Conservation (phyloP, 2,113 vertebrate species). For the Craseonycteris thonglongyai region DNA sequence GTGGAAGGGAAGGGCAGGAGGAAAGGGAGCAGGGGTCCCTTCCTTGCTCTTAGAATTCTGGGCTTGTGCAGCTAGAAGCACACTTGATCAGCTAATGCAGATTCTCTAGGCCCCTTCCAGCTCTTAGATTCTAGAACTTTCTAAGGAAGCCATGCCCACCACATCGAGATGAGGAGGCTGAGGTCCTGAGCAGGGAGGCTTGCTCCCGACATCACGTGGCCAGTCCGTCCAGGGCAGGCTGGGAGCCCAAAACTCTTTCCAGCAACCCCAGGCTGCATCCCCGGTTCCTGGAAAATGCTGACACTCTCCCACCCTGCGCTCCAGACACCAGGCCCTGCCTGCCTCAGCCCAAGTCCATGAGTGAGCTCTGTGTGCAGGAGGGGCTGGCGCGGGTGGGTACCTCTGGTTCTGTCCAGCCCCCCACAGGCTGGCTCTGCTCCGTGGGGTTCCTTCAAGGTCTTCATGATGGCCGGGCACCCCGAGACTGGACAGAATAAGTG, state of each 20-base stretch:
- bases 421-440: background rate
- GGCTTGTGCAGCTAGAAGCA: background rate
- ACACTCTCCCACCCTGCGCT: slow-evolving; percentile 32
- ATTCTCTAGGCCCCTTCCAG: background rate
- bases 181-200: background rate
- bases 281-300: slow-evolving; percentile 58
- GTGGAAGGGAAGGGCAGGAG: background rate
- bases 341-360: slow-evolving; percentile 32
- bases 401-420: background rate
- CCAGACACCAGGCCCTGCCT: slow-evolving; percentile 58
- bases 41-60: background rate
- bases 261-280: slow-evolving; percentile 44
- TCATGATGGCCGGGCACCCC: background rate
- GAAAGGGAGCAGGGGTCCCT: background rate
- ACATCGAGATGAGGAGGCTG: background rate
- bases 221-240: background rate
- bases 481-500: background rate
- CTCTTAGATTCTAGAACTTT: slow-evolving; percentile 27
- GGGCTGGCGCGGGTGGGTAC: background rate
- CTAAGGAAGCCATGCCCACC: background rate
- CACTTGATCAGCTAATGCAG: background rate
- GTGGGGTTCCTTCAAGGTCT: background rate
- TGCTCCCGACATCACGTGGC: background rate
- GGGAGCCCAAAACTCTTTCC: slow-evolving; percentile 22
- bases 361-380: background rate